phyloP scores from a whole-genome alignment of 2,113 vertebrate species.

The Picathartes gymnocephalus region DNA sequence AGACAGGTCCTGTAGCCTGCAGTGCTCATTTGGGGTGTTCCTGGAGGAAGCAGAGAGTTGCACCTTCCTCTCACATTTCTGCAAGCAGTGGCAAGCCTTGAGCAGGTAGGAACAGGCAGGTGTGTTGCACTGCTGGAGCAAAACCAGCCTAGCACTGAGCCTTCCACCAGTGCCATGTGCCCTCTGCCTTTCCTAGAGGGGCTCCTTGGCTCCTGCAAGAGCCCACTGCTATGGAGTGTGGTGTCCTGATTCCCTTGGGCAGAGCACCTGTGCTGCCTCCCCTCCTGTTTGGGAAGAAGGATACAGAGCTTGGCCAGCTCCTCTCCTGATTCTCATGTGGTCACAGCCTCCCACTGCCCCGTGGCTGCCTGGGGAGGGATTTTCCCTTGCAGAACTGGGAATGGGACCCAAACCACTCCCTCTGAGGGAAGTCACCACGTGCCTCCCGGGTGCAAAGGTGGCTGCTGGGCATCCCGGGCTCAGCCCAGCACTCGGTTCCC shows the following conservation, averaged over 20 bases:
- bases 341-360: not conserved
- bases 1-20: not conserved
- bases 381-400: not conserved
- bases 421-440: rapidly evolving
- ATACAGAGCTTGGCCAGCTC: not conserved
- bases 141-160: not conserved
- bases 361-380: not conserved
- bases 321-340: not conserved
- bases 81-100: not conserved
- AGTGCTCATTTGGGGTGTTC: rapidly evolving
- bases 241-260: not conserved
- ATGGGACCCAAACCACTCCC: not conserved
- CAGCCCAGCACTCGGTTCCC: rapidly evolving
- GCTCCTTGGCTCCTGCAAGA: not conserved
- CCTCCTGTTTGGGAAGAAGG: not conserved
- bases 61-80: not conserved
- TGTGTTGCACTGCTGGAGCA: rapidly evolving
- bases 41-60: not conserved
- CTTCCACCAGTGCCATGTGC: not conserved
- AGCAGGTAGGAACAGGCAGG: not conserved
- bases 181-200: not conserved
- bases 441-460: rapidly evolving
- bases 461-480: not conserved
- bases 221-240: rapidly evolving
- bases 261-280: not conserved